phyloP scores from a whole-genome alignment of 2,888 invertebrate species.

The Mythimna impura region DNA sequence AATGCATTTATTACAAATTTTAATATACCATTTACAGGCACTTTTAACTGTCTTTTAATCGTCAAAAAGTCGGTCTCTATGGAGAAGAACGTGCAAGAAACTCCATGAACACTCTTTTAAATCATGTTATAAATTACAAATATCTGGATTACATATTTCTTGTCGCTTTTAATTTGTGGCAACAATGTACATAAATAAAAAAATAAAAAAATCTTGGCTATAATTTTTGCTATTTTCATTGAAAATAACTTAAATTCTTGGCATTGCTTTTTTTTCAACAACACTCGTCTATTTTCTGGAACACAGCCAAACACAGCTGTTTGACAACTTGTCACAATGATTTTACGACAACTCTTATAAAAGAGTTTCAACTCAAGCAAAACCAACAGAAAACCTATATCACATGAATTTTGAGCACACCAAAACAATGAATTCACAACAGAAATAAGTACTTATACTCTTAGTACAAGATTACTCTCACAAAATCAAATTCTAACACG shows the following conservation, averaged over 20 bases:
- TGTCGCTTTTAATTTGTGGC: too few species aligned
- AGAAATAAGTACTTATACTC: not conserved
- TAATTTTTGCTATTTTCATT: not conserved
- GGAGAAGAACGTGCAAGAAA: too few species aligned
- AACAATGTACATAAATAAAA: too few species aligned
- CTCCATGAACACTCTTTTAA: too few species aligned
- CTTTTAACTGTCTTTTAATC: too few species aligned
- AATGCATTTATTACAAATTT: too few species aligned
- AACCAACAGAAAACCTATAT: not conserved
- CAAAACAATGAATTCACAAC: constrained; percentile 36
- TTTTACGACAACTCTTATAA: not conserved
- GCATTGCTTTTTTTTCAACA: not conserved
- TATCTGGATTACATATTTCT: too few species aligned
- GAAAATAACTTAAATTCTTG: too few species aligned
- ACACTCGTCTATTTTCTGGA: not conserved
- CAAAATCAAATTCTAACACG: constrained; percentile 7
- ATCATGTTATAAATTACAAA: too few species aligned
- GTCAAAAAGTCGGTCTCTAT: too few species aligned
- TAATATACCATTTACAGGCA: too few species aligned
- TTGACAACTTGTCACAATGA: not conserved
- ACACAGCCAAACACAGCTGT: not conserved
- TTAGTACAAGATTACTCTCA: constrained; percentile 18
- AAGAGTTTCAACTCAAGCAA: not conserved
- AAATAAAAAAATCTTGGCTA: not conserved
- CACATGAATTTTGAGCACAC: constrained; percentile 18